Conservation (phyloP, 2,797 vertebrate species). For the Sebastes diploproa region DNA sequence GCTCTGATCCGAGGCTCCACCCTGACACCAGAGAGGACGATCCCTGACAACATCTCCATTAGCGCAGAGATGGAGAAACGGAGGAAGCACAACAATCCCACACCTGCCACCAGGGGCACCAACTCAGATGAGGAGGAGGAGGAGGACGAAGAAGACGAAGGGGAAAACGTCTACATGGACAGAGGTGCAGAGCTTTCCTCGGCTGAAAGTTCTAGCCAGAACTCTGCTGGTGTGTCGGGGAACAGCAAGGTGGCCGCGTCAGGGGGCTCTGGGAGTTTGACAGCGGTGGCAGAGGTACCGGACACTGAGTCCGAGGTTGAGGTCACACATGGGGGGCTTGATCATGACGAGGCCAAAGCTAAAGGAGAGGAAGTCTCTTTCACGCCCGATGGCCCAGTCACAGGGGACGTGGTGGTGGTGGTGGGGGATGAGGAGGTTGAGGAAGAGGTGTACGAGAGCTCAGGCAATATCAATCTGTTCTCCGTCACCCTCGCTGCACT, state of each 20-base stretch:
- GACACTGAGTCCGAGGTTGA: background rate
- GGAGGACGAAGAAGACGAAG: conserved; percentile 24
- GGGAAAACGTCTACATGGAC: conserved; percentile 40
- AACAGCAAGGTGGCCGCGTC: background rate
- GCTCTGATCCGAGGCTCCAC: background rate
- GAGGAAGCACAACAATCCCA: background rate
- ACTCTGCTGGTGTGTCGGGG: background rate
- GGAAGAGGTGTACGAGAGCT: background rate
- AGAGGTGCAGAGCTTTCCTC: conserved; percentile 17
- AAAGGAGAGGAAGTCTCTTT: background rate
- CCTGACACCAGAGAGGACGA: conserved; percentile 25
- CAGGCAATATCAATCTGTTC: conserved; percentile 56
- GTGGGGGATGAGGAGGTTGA: background rate
- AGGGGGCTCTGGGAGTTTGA: background rate
- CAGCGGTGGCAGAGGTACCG: background rate
- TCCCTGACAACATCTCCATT: conserved; percentile 25
- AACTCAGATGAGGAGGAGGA: conserved; percentile 7
- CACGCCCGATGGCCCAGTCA: background rate
- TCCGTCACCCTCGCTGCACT: conserved; percentile 52
- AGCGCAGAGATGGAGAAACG: background rate
- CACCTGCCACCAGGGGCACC: background rate
- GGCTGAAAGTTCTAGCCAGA: background rate
- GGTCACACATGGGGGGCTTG: background rate
- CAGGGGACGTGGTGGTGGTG: background rate
- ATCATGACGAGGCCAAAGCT: background rate